phyloP scores from a whole-genome alignment of 2,888 invertebrate genomes.

The Perithous albicinctus region DNA sequence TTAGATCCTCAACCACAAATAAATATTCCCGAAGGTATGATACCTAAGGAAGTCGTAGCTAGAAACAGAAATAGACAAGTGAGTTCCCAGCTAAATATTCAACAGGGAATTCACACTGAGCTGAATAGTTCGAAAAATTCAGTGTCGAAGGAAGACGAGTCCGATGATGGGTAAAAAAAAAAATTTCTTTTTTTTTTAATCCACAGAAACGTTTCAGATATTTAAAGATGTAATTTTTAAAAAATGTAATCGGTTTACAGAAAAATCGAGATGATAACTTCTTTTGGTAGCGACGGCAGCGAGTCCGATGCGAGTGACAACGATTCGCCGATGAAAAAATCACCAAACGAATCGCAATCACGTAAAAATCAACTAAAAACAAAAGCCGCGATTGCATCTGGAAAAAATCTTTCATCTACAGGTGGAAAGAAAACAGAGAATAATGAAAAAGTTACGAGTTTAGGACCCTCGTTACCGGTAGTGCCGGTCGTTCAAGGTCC shows the following conservation, averaged over 20 bases:
- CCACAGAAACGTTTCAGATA: background rate
- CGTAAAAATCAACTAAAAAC: slow-evolving; percentile 50
- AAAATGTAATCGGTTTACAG: slow-evolving; percentile 78
- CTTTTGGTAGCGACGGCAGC: slow-evolving; percentile 86
- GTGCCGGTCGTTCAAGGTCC: slow-evolving; percentile 71
- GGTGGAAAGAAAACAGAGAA: slow-evolving; percentile 28
- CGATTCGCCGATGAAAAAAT: slow-evolving; percentile 67
- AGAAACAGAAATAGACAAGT: slow-evolving; percentile 81
- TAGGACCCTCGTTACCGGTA: slow-evolving; percentile 73
- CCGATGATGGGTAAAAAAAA: slow-evolving; percentile 84
- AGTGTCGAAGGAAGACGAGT: slow-evolving; percentile 80
- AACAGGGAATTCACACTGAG: slow-evolving; percentile 24
- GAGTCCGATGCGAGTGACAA: slow-evolving; percentile 80
- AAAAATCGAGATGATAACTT: slow-evolving; percentile 87
- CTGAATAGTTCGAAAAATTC: slow-evolving; percentile 48
- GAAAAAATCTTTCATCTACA: slow-evolving; percentile 39
- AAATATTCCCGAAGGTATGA: slow-evolving; percentile 83
- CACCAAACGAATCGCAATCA: slow-evolving; percentile 3
- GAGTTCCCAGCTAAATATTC: slow-evolving; percentile 51
- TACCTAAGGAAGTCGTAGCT: slow-evolving; percentile 82
- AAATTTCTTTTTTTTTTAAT: background rate
- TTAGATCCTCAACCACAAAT: slow-evolving; percentile 79
- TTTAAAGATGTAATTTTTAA: background rate
- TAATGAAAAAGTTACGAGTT: slow-evolving; percentile 60
- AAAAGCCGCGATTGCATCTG: slow-evolving; percentile 18